Evolutionary conservation across 2,888 invertebrate species (phyloP).

Genomic region (Tricholauxania praeusta): DNA sequence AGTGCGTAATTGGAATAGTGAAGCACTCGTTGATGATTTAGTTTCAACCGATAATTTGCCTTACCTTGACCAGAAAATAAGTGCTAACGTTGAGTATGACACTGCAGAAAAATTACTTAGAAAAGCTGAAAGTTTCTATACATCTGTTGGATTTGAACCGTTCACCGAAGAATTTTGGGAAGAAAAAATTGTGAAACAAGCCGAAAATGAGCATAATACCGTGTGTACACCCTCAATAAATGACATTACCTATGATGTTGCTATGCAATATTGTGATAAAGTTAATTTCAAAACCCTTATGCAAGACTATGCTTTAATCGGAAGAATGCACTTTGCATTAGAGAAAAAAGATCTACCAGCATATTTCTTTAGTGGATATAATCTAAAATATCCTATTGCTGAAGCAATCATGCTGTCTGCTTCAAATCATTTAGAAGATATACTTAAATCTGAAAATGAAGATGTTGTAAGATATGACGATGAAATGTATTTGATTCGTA

Average conservation of each 20-base stretch:
- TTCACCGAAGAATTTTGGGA: no score
- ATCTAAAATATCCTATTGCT: conserved; percentile 75
- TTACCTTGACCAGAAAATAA: neutral
- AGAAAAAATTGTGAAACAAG: no score
- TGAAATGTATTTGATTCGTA: neutral
- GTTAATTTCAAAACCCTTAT: conserved; percentile 69
- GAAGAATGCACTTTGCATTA: conserved; percentile 74
- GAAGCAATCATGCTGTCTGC: conserved; percentile 76
- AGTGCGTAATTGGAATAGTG: conserved; percentile 45
- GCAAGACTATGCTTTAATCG: conserved; percentile 74
- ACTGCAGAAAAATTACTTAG: conserved; percentile 16
- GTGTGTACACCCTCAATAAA: neutral
- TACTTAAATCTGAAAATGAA: conserved; percentile 24
- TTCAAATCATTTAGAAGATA: conserved; percentile 71
- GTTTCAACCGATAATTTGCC: conserved; percentile 7
- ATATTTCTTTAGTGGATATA: conserved; percentile 68
- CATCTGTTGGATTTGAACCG: conserved; percentile 40
- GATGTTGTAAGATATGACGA: neutral
- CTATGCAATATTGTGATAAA: conserved; percentile 72
- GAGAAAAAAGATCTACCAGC: conserved; percentile 71
- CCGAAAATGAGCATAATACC: no score
- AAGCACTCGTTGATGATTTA: conserved; percentile 34
- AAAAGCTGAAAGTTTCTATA: conserved; percentile 65
- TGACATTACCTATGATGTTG: conserved; percentile 34
- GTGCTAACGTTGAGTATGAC: no score